Evolutionary conservation across 2,797 vertebrate genomes (phyloP).

Genomic region (Myiotriccus ornatus): DNA sequence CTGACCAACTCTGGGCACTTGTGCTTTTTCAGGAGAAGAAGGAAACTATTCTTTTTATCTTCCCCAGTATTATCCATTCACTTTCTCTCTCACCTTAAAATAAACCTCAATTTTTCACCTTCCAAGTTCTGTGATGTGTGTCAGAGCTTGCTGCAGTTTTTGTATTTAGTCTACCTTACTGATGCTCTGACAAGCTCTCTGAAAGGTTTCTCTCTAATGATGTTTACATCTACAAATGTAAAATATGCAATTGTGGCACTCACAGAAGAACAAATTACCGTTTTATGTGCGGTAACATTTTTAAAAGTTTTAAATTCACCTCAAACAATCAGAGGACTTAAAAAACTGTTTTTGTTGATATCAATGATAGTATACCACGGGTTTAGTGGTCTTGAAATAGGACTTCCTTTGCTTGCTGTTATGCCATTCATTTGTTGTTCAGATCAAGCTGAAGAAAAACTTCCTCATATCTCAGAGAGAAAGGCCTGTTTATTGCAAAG

Average conservation of each 20-base stretch:
- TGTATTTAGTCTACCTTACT: neutral
- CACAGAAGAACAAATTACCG: neutral
- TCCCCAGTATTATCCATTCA: rapidly evolving
- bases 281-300: neutral
- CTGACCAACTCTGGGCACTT: neutral
- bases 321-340: neutral
- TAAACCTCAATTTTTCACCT: neutral
- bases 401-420: neutral
- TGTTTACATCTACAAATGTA: neutral
- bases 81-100: neutral
- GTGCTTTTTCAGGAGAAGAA: neutral
- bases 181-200: neutral
- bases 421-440: neutral
- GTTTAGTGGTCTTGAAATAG: neutral
- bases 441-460: neutral
- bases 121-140: neutral
- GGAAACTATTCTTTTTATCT: neutral
- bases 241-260: neutral
- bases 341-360: neutral
- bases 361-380: neutral
- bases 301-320: neutral
- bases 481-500: neutral
- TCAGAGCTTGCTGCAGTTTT: neutral
- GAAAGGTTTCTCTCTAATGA: neutral
- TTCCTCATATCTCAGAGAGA: neutral